Base-by-base conservation (phyloP, 2,797 vertebrate genomes). In the Menidia menidia region DNA sequence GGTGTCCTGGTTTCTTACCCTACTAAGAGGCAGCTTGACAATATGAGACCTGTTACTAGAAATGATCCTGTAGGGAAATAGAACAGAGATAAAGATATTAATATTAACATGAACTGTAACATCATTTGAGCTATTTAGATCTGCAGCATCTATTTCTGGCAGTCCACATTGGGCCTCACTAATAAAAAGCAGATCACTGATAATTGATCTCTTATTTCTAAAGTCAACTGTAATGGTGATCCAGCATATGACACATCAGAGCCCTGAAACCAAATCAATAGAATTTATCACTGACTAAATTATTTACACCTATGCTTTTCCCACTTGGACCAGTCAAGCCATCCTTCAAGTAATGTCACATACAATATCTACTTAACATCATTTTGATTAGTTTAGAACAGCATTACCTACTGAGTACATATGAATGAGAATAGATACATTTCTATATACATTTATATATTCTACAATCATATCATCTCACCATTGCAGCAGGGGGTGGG, bases 21-120 rank as follows among this genome's bases (percentile, higher is more conserved):
- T 96, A 92, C 97, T 99, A 85, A 99, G 96, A 77, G 97, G 98
- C 93, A 99, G 94, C 93, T 99, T 99, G 91, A 99, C 98, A 8
- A 99, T 99, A 90, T 99, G 98, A 74, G 98, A 99, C 85, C 98
- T 94, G 95, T 99, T 99, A 91, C 98, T 99, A 89, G 98, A 99
- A 84, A 99, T 99, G 66, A 99, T 99, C 98, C 98, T 99, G 81
- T 66, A 77, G 57, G 81, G 48, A 88, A 60, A 90, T 44, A 90
- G 55, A 68, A 78, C 68, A 69, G 41, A 64, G 35, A 69, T 80
- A 68, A 42, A 50, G 85, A 48, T 48, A 78, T 39, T 39, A 39
- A 39, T 39, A 39, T 6, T 39, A 39, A 39, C 35, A 75, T 66
- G 62, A 45, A 57, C n/a, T 47, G 6, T 7, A 31, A 18, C 12